Evolutionary conservation across 2,888 invertebrate genomes (phyloP).

Genomic region (Smittia aterrima): DNA sequence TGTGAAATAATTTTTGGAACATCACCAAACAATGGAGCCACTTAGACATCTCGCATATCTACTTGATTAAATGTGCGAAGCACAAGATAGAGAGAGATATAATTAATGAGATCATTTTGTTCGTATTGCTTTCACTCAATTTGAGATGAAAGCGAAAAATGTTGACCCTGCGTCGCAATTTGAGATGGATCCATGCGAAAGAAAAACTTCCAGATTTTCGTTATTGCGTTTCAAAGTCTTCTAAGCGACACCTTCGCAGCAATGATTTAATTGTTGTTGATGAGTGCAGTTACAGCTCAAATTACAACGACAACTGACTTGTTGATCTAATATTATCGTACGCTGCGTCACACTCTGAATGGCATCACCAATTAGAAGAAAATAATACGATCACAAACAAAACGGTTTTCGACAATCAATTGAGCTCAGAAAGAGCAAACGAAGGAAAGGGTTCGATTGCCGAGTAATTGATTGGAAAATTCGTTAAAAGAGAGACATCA

Average conservation of each 20-base stretch:
- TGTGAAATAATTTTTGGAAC: neutral
- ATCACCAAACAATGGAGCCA: neutral
- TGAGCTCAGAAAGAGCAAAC: neutral
- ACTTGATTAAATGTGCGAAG: constrained; percentile 9
- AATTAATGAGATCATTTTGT: constrained; percentile 25
- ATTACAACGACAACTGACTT: too few species aligned
- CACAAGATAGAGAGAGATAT: neutral
- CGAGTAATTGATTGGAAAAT: neutral
- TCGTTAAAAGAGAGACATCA: neutral
- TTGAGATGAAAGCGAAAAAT: neutral
- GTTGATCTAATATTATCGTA: neutral
- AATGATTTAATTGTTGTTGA: too few species aligned
- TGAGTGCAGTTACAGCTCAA: too few species aligned
- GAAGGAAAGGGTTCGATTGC: neutral
- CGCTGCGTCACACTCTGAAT: neutral
- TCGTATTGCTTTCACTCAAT: neutral
- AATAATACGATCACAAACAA: neutral
- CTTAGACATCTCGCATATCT: neutral
- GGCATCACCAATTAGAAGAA: neutral
- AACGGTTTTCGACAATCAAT: neutral
- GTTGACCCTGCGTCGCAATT: too few species aligned
- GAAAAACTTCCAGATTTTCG: too few species aligned
- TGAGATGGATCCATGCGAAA: too few species aligned
- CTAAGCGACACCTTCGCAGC: too few species aligned
- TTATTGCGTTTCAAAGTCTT: too few species aligned